Percentiles rank a stretch among this genome's conserved stretches.
Conservation (phyloP, 2,797 vertebrate species). For the Takifugu rubripes region DNA sequence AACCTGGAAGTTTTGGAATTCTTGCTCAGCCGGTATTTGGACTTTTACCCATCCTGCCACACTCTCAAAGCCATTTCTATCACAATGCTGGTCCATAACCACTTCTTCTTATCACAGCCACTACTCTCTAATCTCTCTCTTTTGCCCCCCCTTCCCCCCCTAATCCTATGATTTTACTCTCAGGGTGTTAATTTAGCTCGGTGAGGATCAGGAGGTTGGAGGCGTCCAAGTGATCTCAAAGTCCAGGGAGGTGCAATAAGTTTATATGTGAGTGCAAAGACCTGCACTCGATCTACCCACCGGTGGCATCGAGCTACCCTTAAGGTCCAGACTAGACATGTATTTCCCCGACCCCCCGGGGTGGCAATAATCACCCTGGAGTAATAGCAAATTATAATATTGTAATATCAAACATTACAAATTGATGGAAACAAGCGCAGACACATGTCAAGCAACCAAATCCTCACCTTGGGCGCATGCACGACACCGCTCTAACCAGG, state of each 20-base stretch:
- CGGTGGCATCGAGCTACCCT: neutral
- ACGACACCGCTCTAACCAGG: conserved; percentile 15
- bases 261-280: neutral
- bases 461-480: conserved; percentile 20
- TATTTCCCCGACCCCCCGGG: too few species aligned
- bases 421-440: conserved; percentile 2
- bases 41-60: conserved; percentile 25
- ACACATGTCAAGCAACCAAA: conserved; percentile 9
- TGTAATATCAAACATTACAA: conserved; percentile 3
- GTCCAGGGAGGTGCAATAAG: conserved; percentile 24
- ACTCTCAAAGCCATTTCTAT: conserved; percentile 49
- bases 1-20: conserved; percentile 8
- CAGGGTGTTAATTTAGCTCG: conserved; percentile 63
- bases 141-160: conserved; percentile 8
- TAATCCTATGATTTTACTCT: conserved; percentile 54
- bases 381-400: too few species aligned
- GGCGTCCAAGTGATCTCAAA: conserved; percentile 37
- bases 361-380: too few species aligned
- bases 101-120: conserved; percentile 41
- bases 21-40: conserved; percentile 17
- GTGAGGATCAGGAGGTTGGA: conserved; percentile 50
- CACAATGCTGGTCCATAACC: conserved; percentile 43
- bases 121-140: conserved; percentile 34
- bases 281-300: neutral
- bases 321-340: too few species aligned